Evolutionary conservation across 2,888 invertebrate genomes (phyloP).

Genomic region (Steinernema hermaphroditum): DNA sequence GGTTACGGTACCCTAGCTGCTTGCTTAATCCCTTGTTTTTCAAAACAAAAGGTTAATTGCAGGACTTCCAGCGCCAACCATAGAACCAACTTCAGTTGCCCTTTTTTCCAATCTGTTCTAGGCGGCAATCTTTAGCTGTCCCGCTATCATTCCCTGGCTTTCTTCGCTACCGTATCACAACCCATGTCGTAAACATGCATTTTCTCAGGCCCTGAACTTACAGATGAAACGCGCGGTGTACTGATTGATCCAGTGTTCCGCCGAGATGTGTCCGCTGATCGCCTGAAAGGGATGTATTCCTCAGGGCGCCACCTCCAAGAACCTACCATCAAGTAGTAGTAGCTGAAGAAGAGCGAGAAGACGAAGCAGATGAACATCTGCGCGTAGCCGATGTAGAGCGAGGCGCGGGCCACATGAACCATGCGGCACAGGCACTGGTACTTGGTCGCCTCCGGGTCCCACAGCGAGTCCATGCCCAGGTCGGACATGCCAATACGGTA

Average conservation of each 20-base stretch:
- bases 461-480: conserved; percentile 49
- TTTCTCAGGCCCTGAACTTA: conserved; percentile 32
- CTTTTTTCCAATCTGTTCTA: too few species aligned
- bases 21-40: background rate
- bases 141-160: too few species aligned
- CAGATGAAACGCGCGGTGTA: conserved; percentile 53
- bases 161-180: too few species aligned
- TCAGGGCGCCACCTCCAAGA: background rate
- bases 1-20: background rate
- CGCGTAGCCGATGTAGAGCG: conserved; percentile 61
- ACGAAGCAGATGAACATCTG: conserved; percentile 60
- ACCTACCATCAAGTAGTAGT: conserved; percentile 46
- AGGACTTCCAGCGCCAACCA: too few species aligned
- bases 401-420: conserved; percentile 62
- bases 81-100: too few species aligned
- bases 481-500: conserved; percentile 50
- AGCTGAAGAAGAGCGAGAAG: conserved; percentile 56
- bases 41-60: background rate
- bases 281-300: conserved; percentile 21
- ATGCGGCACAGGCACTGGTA: conserved; percentile 60
- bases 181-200: too few species aligned
- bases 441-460: conserved; percentile 62
- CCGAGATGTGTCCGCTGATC: conserved; percentile 36
- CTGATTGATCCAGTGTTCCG: conserved; percentile 50
- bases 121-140: too few species aligned